Evolutionary conservation across 2,797 vertebrate genomes (phyloP), one percentile per base, ranked within the genome.

Genomic region (Periophthalmus magnuspinnatus): DNA sequence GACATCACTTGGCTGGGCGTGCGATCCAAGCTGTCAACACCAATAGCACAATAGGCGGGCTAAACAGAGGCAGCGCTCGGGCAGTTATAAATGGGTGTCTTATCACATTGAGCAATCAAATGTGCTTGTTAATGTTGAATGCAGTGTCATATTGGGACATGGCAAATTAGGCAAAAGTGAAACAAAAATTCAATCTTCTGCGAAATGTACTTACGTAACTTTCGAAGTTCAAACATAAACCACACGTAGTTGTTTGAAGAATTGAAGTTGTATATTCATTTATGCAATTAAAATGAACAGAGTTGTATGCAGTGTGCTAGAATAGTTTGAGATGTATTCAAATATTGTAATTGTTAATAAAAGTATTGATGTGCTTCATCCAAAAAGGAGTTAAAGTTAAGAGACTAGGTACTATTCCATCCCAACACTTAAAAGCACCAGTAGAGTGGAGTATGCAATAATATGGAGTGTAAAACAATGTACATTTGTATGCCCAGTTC

Each of bases 61-160:
- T n/a, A 65, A 80, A 75, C 33, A 81, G n/a, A 54, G 58, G 41
- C 76, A 32, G 65, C 22, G 0, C 57, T 28, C 24, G 48, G 56
- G 41, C 6, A 1, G 1, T 13, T 65, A 69, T 55, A 73, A 77
- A 76, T 52, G 70, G 41, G 62, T 52, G 50, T 22, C 79, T 80
- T 76, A 83, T 84, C 78, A 38, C 67, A 78, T 81, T 77, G 33
- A 19, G 76, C 71, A 84, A 81, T 83, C 78, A 73, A 38, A 69
- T 64, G 45, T 41, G 56, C 9, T 14, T 57, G 55, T 57, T 57
- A 28, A 8, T 50, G 70, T 70, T 81, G 41, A 52, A 41, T 6
- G 16, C 72, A 63, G 77, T 76, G 80, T 84, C 80, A 72, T 32
- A 1, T 45, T 55, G 47, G 17, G 2, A 65, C 5, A 32, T 16